These are phyloP conservation scores for Petaurus breviceps DNA, from an alignment of 2,113 vertebrate species.

Conservation along the genomic window DNA sequence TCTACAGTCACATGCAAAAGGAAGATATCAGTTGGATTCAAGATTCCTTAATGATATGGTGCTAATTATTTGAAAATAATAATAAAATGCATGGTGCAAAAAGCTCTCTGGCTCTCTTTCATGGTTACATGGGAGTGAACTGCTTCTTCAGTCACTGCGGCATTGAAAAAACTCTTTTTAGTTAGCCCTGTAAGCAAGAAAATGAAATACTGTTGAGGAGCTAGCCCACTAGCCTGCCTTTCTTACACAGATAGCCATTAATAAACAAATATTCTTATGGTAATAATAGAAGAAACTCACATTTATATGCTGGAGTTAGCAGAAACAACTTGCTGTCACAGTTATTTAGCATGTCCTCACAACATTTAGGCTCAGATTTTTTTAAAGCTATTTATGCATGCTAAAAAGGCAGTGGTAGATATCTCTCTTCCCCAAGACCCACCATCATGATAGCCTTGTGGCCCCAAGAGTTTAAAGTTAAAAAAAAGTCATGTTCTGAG, in stretches of 20 bases:
- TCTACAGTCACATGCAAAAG: constrained; percentile 95
- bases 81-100: constrained; percentile 91
- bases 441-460: background rate
- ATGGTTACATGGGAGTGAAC: constrained; percentile 95
- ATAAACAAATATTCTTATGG: constrained; percentile 77
- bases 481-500: background rate
- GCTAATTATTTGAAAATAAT: constrained; percentile 87
- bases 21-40: constrained; percentile 90
- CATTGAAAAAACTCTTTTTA: constrained; percentile 97
- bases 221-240: constrained; percentile 91
- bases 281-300: constrained; percentile 73
- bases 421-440: constrained; percentile 34
- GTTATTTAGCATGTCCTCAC: constrained; percentile 60
- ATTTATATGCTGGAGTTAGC: constrained; percentile 67
- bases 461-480: background rate
- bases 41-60: constrained; percentile 92
- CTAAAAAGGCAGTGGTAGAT: background rate
- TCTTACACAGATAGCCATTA: constrained; percentile 86
- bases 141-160: constrained; percentile 98
- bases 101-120: constrained; percentile 93
- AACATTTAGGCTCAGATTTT: constrained; percentile 41
- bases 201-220: constrained; percentile 95
- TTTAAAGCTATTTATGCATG: background rate
- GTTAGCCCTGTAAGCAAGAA: constrained; percentile 99
- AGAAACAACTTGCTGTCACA: constrained; percentile 72